Percentiles rank a stretch among this genome's conserved stretches.
phyloP scores from a whole-genome alignment of 2,113 vertebrate species.

The Abramis brama region DNA sequence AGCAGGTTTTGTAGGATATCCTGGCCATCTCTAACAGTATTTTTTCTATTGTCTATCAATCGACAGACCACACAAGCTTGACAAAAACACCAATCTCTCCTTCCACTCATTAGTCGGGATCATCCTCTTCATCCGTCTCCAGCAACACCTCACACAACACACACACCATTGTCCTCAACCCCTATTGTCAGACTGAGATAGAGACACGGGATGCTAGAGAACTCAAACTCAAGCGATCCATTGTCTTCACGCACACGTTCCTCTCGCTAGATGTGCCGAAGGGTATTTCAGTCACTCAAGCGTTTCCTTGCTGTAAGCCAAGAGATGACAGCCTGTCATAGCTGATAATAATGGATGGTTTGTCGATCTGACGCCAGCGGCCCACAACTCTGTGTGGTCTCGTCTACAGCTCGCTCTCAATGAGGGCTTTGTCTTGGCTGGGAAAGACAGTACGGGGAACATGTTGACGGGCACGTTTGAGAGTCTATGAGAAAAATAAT shows the following conservation, averaged over 20 bases:
- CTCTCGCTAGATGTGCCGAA: slow-evolving; percentile 31
- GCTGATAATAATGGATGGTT: slow-evolving; percentile 45
- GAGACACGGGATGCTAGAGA: background rate
- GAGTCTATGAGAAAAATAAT: background rate
- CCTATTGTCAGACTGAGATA: slow-evolving; percentile 40
- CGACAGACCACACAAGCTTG: background rate
- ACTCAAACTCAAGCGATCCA: slow-evolving; percentile 20
- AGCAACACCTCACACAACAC: slow-evolving; percentile 28
- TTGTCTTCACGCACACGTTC: slow-evolving; percentile 9
- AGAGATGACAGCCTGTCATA: slow-evolving; percentile 53
- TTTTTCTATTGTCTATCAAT: background rate
- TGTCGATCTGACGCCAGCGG: slow-evolving; percentile 38
- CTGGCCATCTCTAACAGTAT: background rate
- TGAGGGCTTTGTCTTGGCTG: slow-evolving; percentile 39
- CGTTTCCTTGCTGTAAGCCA: slow-evolving; percentile 43
- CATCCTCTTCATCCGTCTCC: background rate
- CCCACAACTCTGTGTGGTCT: slow-evolving; percentile 56
- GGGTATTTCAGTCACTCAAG: slow-evolving; percentile 44
- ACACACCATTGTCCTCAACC: slow-evolving; percentile 32
- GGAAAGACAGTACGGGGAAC: background rate
- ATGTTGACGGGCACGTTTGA: background rate
- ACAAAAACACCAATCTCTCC: background rate
- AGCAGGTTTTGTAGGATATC: background rate
- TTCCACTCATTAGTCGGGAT: background rate
- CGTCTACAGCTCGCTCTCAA: slow-evolving; percentile 25